Evolutionary conservation across 2,797 vertebrate species (phyloP).

Genomic region (Platalea minor): DNA sequence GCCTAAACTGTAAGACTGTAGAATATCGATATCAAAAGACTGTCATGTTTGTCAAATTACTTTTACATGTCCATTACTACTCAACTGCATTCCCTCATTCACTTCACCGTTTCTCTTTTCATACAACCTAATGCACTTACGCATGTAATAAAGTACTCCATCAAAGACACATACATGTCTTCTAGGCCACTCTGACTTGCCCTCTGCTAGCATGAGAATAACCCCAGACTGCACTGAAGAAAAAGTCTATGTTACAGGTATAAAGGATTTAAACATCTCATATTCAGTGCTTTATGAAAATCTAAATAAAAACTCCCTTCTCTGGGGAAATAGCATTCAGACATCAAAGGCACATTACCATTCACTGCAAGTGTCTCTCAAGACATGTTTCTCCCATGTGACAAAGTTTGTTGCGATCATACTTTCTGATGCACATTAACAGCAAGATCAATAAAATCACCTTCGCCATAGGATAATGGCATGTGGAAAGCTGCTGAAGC

Average conservation of each 20-base stretch:
- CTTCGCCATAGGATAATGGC: background rate
- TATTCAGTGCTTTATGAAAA: background rate
- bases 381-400: background rate
- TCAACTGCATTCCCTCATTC: background rate
- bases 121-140: background rate
- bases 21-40: background rate
- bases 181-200: background rate
- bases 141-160: background rate
- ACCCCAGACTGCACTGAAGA: background rate
- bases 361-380: background rate
- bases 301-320: background rate
- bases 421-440: background rate
- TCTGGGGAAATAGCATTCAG: background rate
- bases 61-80: background rate
- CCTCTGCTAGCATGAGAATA: background rate
- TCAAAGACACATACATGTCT: background rate
- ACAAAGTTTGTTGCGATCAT: background rate
- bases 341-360: background rate
- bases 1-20: background rate
- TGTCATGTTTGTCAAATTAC: background rate
- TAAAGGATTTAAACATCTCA: background rate
- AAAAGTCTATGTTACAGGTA: background rate
- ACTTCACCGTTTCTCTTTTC: background rate
- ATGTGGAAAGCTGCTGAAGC: background rate
- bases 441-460: background rate